Base-by-base conservation (phyloP, 1,140 invertebrate species). In the Leptopilina boulardi region DNA sequence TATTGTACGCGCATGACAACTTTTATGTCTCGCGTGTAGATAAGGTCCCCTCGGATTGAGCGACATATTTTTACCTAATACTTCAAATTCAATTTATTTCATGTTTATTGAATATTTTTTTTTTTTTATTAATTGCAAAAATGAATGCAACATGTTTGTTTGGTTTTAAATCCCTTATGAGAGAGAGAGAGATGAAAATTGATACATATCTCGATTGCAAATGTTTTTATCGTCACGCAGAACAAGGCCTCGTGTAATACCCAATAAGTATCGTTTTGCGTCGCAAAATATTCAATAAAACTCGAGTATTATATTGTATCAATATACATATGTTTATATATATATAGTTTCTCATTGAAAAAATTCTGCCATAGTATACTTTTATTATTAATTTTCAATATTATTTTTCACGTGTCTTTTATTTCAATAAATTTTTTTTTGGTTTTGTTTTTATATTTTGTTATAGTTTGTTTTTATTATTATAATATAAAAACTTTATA, bases 231-330 rank as follows among this genome's bases (percentile, higher is more conserved):
- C 59, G 23, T 15, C 3, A n/a, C n/a, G n/a, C n/a, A 26, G 59
- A 38, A 66, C 59, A 66, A 66, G 11, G 59, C 13, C 59, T 66
- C 23, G 26, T n/a, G n/a, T 66, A n/a, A 66, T 66, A n/a, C 59
- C 26, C 15, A 66, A n/a, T n/a, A 66, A 66, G 21, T 66, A 66
- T n/a, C 54, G 54, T 59, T 59, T 23, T 51, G 47, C 47, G 47
- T 51, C 47, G 47, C 47, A 51, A 51, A 51, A 51, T 51, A 51
- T 51, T 51, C 47, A 51, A 51, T 51, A 19, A 59, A 59, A 59
- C 54, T 59, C 54, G 21, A 13, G 10, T 47, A 47, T n/a, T n/a
- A n/a, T 23, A 23, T 59, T 59, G 10, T 51, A 5, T 51, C 47
- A 4, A 18, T n/a, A n/a, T 51, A 51, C 47, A 47, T 30, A 38